Evolutionary conservation across 2,888 invertebrate species (phyloP), one percentile per base, ranked within the genome.

Genomic region (Apantesis nais): DNA sequence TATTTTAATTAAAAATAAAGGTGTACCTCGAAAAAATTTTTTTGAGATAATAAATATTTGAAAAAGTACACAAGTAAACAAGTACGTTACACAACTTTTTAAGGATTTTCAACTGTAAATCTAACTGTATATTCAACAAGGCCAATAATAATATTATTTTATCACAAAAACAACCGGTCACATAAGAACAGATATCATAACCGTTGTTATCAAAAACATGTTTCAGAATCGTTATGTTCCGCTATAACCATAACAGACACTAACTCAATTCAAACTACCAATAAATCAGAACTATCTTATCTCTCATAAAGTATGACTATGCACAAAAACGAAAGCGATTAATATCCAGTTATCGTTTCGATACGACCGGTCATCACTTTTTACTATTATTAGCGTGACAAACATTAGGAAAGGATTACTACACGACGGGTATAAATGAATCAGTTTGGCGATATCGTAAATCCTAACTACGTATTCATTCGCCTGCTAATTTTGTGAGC

Each of bases 301-400:
- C 75, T 66, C 65, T 31, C 74, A 74, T 79, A 80, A 76, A 79
- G 79, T 74, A 77, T 75, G 70, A 80, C 41, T 61, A 16, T 29
- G 48, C 73, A 82, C 82, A 83, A 83, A 83, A 83, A 79, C 76
- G 71, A 34, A 65, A 31, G 70, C 77, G 77, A 83, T 83, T 83
- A 83, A 83, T 83, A 72, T 70, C 62, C 68, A 67, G 72, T 72
- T 75, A 74, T 76, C 79, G 61, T 34, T 39, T 63, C 72, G 77
- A 81, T 79, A 76, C 67, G 77, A 37, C 62, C n/a, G 72, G 74
- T 73, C 79, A 79, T 83, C 79, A 81, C 73, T 83, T 84, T 83
- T 83, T 68, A 67, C 67, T 63, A 55, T 68, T 71, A 71, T 67
- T 71, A 71, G 66, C 55, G 70, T 55, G 62, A 70, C 70, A 70